Evolutionary conservation across 2,113 vertebrate species (phyloP).

Genomic region (Monarcha castaneiventris): DNA sequence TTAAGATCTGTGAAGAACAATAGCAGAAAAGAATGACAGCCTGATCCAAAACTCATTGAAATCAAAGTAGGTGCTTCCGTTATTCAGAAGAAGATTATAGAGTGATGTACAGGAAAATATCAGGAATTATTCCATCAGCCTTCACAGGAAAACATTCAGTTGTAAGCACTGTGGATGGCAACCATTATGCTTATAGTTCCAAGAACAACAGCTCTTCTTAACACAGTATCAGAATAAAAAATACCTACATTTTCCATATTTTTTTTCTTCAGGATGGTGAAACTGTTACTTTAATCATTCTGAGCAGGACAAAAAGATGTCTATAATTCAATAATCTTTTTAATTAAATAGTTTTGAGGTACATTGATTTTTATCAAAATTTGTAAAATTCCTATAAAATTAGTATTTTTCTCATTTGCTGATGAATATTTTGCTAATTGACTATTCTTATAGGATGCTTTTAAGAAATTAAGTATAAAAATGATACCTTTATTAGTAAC

Average conservation of each 20-base stretch:
- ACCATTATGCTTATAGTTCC: background rate
- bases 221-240: background rate
- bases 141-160: conserved; percentile 8
- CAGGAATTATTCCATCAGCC: conserved; percentile 33
- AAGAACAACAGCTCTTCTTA: conserved; percentile 2
- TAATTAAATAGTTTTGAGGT: background rate
- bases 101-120: conserved; percentile 18
- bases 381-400: background rate
- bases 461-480: background rate
- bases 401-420: background rate
- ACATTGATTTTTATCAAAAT: background rate
- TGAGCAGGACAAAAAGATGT: background rate
- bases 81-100: conserved; percentile 29
- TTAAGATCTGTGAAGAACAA: background rate
- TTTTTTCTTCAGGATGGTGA: background rate
- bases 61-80: conserved; percentile 18
- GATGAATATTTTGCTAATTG: background rate
- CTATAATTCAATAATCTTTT: background rate
- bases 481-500: background rate
- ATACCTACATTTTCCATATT: background rate
- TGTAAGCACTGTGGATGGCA: background rate
- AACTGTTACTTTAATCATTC: background rate
- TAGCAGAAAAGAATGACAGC: background rate
- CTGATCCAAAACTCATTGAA: conserved; percentile 38
- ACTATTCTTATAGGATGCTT: background rate